Base-by-base conservation (phyloP, 2,888 invertebrate genomes). In the Helicoverpa assulta region DNA sequence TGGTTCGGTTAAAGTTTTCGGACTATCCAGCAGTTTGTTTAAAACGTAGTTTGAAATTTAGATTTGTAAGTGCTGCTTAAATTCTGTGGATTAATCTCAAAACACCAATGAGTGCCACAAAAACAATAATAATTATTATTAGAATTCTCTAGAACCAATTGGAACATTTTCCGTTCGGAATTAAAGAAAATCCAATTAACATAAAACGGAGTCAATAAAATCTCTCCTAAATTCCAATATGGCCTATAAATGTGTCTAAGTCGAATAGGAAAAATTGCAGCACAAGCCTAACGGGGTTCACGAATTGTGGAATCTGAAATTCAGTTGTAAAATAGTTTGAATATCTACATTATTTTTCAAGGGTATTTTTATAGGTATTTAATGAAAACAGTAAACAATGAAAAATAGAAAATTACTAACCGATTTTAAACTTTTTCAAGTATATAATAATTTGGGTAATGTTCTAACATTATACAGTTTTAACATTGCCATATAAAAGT, bases 181-280 rank as follows among this genome's bases (percentile, higher is more conserved):
- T 85, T 74, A 74, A 85, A 82, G 85, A 72, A 83, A 88, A 89
- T 85, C 85, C 90, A 91, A 92, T 92, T 90, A 90, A 90, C 90
- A 90, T 91, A 86, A 89, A 91, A 87, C 85, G 82, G 81, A 88
- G 87, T 87, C 89, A 90, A 91, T 91, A 90, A 89, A 92, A 90
- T 88, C 85, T 88, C 89, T 89, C 88, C 88, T 91, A 90, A 91
- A 91, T 91, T 89, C 88, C 87, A 87, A 90, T 89, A 89, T 87
- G 81, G 88, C 86, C 88, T 88, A 88, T 91, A 90, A 90, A 90
- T 89, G 90, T 90, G 86, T 88, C 88, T 86, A 82, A 87, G 83
- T 84, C 82, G 82, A 85, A 87, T 86, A 76, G 86, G 85, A 87
- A 86, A 87, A 85, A 87, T 85, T 85, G 86, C 85, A 81, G 76